Base-by-base conservation (phyloP, 2,113 vertebrate genomes). In the Illadopsis cleaveri region DNA sequence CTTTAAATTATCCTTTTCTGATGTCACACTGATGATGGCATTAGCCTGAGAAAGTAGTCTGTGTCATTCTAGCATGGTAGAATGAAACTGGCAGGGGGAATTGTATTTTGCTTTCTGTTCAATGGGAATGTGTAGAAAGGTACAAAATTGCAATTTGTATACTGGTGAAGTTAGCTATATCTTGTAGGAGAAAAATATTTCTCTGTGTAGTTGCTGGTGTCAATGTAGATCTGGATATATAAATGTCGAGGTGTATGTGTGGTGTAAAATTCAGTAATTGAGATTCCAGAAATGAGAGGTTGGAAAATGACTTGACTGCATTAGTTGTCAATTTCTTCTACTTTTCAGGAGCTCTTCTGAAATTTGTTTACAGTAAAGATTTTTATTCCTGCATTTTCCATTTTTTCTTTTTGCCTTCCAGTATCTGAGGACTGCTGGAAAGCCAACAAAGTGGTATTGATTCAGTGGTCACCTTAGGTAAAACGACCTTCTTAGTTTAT, bases 361-460 rank as follows among this genome's bases (percentile, higher is more conserved):
- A 87, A 85, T 58, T 93, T 13, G 91, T 96, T 97, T 97, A 60
- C 33, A 86, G 28, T 82, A 81, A 85, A 82, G 94, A 66, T 45
- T 92, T 96, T 91, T 82, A 88, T 86, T 96, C 18, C 24, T 37
- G 6, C 37, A 58, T 70, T 96, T 91, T 56, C 28, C 31, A 1
- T 61, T 64, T 94, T 91, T 85, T 82, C 3, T 71, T 96, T 91
- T 69, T 89, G 72, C 42, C 25, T 93, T 92, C 24, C 5, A 40
- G 21, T 94, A n/a, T 88, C 82, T 83, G 54, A 89, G 65, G 76
- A 80, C 47, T 90, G 11, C 77, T 96, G 57, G 30, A 68, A 90
- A 88, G 51, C 70, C 80, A 96, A 68, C 79, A 91, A 78, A 90
- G 88, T 8, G 8, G 51, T 56, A 76, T 54, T 31, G 23, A 86